Base-by-base conservation (phyloP, 2,888 invertebrate genomes). In the Deilephila porcellus region DNA sequence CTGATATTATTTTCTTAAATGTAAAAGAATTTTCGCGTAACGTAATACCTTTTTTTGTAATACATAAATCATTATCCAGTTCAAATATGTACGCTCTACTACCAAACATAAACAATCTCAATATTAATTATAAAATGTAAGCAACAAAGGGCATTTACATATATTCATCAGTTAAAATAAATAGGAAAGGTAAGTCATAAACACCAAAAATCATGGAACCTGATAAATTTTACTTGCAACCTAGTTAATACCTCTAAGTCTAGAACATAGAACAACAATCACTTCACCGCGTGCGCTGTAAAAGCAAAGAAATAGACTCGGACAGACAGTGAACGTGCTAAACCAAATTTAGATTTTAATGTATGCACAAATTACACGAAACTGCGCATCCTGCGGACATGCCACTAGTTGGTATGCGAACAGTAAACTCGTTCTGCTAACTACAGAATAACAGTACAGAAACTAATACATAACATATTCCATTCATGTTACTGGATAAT, bases 291-390 rank as follows among this genome's bases (percentile, higher is more conserved):
- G 5, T 20, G 25, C 64, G 4, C 25, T 20, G 17, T 67, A 25
- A 52, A 45, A 25, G 25, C 67, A 17, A 67, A 67, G 67, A 67
- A 67, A 67, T 64, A 45, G 25, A 64, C 45, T 25, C 5, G 17
- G 67, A n/a, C n/a, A 6, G 8, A n/a, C n/a, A 37, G 63, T 63
- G 67, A 52, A 25, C 25, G 67, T 17, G 52, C 25, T 52, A 67
- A 67, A 52, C 67, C 52, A 52, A 67, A 67, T 67, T 67, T 67
- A 67, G 67, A 67, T 67, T 67, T 56, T 67, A 67, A 67, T 67
- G 67, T 45, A 67, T 67, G 45, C 67, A 67, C 67, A 67, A 67
- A 67, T 67, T 67, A 52, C 20, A 64, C 14, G 64, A 67, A 67
- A 67, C 67, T 67, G 52, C 67, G 67, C 67, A 52, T 67, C 67